Conservation (phyloP, 2,113 vertebrate species). For the Strix aluco region DNA sequence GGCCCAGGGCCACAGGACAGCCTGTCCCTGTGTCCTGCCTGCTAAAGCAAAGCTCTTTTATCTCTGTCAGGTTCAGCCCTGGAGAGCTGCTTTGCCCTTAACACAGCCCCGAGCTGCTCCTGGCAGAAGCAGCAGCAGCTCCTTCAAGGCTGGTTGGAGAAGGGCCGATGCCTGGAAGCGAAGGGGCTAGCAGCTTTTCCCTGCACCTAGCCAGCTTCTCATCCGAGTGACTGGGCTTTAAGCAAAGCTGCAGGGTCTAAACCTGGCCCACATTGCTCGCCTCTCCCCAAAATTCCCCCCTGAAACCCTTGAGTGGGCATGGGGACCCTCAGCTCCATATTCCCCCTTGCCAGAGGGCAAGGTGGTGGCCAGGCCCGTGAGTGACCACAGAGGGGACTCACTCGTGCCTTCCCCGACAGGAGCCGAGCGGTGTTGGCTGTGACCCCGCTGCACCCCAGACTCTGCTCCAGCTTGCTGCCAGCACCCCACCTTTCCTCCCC, state of each 20-base stretch:
- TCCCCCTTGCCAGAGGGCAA: not conserved
- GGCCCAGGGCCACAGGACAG: not conserved
- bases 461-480: not conserved
- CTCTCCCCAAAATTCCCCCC: not conserved
- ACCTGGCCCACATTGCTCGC: accelerated
- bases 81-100: not conserved
- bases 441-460: not conserved
- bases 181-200: not conserved
- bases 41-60: not conserved
- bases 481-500: not conserved
- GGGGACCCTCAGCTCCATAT: not conserved
- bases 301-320: accelerated
- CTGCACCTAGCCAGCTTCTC: not conserved
- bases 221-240: accelerated
- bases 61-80: not conserved
- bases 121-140: not conserved
- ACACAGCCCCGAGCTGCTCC: not conserved
- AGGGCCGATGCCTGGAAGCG: not conserved
- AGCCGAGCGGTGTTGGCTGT: accelerated
- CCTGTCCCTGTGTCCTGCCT: not conserved
- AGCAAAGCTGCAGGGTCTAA: not conserved
- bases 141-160: not conserved
- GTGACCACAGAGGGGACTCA: not conserved
- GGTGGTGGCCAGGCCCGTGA: accelerated
- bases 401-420: not conserved